phyloP scores from a whole-genome alignment of 2,888 invertebrate species.

The Hirtodrosophila cameraria region DNA sequence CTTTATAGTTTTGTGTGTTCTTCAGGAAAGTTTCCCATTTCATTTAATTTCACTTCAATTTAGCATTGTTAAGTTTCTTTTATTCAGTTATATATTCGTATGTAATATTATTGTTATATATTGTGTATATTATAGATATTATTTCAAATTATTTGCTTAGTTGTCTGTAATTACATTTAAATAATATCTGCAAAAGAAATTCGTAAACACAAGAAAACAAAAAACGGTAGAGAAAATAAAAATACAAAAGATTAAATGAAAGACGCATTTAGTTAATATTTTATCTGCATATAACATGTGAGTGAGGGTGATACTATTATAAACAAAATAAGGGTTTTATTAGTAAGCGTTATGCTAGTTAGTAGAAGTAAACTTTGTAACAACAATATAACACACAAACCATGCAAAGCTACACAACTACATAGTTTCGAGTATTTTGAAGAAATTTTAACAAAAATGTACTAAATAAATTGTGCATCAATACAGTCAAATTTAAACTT shows the following conservation, averaged over 20 bases:
- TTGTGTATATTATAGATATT: constrained; percentile 36
- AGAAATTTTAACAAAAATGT: neutral
- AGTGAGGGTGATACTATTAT: neutral
- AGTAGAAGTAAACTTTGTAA: no score
- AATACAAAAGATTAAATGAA: constrained; percentile 50
- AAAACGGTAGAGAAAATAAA: constrained; percentile 33
- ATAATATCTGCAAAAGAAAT: constrained; percentile 80
- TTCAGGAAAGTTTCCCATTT: constrained; percentile 7
- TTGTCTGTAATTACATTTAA: constrained; percentile 66
- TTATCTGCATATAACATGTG: neutral
- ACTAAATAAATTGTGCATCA: neutral
- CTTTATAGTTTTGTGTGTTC: constrained; percentile 8
- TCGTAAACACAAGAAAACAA: constrained; percentile 58
- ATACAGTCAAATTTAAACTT: neutral
- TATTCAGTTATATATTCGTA: constrained; percentile 8
- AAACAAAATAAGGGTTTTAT: neutral
- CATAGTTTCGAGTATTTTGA: no score
- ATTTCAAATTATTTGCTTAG: constrained; percentile 54
- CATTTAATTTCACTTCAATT: constrained; percentile 8
- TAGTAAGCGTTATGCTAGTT: no score
- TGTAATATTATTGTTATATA: constrained; percentile 25
- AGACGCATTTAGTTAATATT: constrained; percentile 28
- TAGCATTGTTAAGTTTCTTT: constrained; percentile 9
- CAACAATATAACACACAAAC: no score
- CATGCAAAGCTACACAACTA: no score